Evolutionary conservation across 2,888 invertebrate species (phyloP), one percentile per base, ranked within the genome.

Genomic region (Digitonthophagus gazella): DNA sequence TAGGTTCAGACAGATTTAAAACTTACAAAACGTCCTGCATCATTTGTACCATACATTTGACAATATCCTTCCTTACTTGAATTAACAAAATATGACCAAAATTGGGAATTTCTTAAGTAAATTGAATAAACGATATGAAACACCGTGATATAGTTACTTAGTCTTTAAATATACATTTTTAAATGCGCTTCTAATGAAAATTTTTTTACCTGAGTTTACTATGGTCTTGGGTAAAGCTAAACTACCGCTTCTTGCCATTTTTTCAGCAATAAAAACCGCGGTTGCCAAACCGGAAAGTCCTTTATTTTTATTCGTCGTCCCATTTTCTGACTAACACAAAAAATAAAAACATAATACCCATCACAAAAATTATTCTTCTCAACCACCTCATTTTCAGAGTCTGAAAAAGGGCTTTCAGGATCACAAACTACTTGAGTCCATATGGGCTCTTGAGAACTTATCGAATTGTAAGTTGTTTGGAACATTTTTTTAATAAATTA

Each of bases 181-280:
- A n/a, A n/a, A n/a, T n/a, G n/a, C n/a, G n/a, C n/a, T n/a, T n/a
- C n/a, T n/a, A n/a, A n/a, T n/a, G n/a, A n/a, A n/a, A n/a, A 44
- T 44, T 44, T 66, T 55, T 75, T 72, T 78, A 91, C 91, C 91
- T 73, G 90, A 85, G 76, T 87, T 86, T 65, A 86, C 87, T 28
- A 90, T 83, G 0, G 90, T 90, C 72, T 85, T 80, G 0, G 91
- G 91, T 28, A 91, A 81, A 0, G 90, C 90, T 72, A 91, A 81
- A n/a, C 91, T 87, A 0, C 91, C 91, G 75, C 89, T 89, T 58
- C 91, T 91, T 0, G 90, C 90, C 87, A 91, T 90, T 80, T 90
- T 90, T 0, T 90, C 91, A 0, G 87, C 88, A 58, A 91, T 86
- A 75, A 91, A 86, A 70, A 90, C 81, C 0, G 88, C 85, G 0